Evolutionary conservation across 2,113 vertebrate genomes (phyloP), one percentile per base, ranked within the genome.

Genomic region (Spea multiplicata): DNA sequence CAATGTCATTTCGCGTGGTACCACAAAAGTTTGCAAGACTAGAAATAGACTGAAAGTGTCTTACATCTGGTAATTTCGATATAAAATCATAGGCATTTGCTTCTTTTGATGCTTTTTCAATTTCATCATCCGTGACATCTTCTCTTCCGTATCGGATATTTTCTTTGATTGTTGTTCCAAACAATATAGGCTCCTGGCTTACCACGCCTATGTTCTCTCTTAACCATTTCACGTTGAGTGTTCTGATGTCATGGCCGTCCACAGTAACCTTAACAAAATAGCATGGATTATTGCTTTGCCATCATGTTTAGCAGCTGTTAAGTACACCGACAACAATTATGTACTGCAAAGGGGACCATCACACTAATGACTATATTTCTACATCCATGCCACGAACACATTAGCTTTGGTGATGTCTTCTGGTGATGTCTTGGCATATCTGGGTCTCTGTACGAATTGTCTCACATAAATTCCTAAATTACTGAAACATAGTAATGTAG

Each of bases 51-150:
- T 12, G 55, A 59, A 59, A 59, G 55, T 46, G 12, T 62, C 88
- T 88, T 81, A 91, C 90, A 77, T 90, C 87, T 81, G 89, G 90
- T 4, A 92, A 83, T 73, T 75, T 85, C 17, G 87, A 85, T 84
- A 92, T 89, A 48, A 91, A 92, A 61, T 91, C 87, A 71, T 87
- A 91, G 80, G 88, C 91, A 82, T 91, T 91, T 49, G 89, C 89
- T 84, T 91, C 89, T 73, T 86, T 89, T 68, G 86, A 82, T 67
- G 88, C 91, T 85, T 66, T 79, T 67, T 89, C 87, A 76, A 91
- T 89, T 71, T 91, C 89, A 74, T 76, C 84, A 81, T 90, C 87
- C 52, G 88, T 87, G 82, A 89, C 81, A 78, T 84, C 84, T 62
- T 88, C 83, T 85, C 84, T 78, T 45, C 87, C 85, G 0, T 88